Evolutionary conservation across 2,888 invertebrate genomes (phyloP).

Genomic region (Lasius platythorax): DNA sequence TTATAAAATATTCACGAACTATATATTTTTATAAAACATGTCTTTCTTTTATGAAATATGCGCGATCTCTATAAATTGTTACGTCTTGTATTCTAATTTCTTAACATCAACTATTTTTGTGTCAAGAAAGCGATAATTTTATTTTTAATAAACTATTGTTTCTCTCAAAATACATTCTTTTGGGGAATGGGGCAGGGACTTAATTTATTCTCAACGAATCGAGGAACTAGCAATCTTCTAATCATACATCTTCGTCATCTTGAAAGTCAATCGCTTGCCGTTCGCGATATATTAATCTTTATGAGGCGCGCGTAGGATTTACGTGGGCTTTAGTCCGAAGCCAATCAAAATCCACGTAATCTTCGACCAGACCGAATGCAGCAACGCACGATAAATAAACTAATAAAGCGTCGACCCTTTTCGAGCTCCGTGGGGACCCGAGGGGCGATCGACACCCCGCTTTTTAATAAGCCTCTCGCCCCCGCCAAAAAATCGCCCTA

Average conservation of each 20-base stretch:
- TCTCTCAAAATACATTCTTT: not conserved
- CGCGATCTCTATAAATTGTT: not conserved
- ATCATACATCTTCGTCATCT: conserved; percentile 40
- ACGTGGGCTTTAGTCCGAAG: conserved; percentile 65
- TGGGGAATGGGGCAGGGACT: not conserved
- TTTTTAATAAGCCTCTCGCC: conserved; percentile 80
- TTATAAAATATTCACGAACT: too few relatives aligned
- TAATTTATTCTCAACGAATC: conserved; percentile 32
- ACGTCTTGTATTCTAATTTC: not conserved
- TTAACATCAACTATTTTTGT: not conserved
- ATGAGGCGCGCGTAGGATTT: conserved; percentile 79
- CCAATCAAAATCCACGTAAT: conserved; percentile 84
- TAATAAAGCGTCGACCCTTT: conserved; percentile 75
- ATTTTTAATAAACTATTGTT: conserved; percentile 7
- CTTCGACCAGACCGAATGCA: conserved; percentile 73
- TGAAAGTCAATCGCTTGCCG: conserved; percentile 65
- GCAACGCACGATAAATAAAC: conserved; percentile 79
- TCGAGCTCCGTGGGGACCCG: conserved; percentile 56
- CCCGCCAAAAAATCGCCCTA: conserved; percentile 59
- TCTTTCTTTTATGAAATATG: not conserved
- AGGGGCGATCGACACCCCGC: conserved; percentile 74
- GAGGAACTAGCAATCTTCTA: conserved; percentile 28
- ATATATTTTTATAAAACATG: conserved; percentile 8
- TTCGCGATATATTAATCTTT: conserved; percentile 78
- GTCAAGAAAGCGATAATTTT: not conserved